A percentile compares a stretch with the other conserved stretches of the same genome.
Evolutionary conservation across 2,888 invertebrate species (phyloP).

Genomic region (Chymomyza caudatula): DNA sequence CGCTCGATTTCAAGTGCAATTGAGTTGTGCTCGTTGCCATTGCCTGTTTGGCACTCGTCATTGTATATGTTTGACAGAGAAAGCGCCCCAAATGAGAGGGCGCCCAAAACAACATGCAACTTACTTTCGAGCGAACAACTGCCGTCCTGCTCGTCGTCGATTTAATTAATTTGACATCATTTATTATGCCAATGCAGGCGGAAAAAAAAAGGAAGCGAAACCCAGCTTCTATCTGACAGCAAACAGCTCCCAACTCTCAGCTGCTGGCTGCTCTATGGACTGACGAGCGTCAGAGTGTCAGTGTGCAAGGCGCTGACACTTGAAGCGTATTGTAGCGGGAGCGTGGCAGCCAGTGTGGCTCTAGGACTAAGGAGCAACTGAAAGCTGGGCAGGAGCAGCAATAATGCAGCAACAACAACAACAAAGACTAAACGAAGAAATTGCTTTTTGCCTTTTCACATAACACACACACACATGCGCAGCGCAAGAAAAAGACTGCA

Average conservation of each 20-base stretch:
- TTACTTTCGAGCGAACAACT: slow-evolving; percentile 3
- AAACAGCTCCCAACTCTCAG: background rate
- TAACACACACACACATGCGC: background rate
- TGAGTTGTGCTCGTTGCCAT: slow-evolving; percentile 16
- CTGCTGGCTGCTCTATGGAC: background rate
- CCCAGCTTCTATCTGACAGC: background rate
- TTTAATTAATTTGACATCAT: slow-evolving; percentile 70
- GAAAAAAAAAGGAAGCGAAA: slow-evolving; percentile 32
- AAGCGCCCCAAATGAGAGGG: too few relatives aligned
- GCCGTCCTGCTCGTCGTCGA: slow-evolving; percentile 40
- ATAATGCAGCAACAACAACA: slow-evolving; percentile 27
- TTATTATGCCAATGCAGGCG: slow-evolving; percentile 50
- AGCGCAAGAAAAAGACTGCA: background rate
- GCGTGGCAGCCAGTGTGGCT: slow-evolving; percentile 19
- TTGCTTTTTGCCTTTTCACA: background rate
- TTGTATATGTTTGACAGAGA: too few relatives aligned
- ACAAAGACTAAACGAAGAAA: slow-evolving; percentile 23
- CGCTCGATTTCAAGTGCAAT: slow-evolving; percentile 34
- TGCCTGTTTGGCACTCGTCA: background rate
- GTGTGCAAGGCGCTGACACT: background rate
- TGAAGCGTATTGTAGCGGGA: slow-evolving; percentile 9
- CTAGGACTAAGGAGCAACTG: background rate
- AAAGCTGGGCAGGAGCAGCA: slow-evolving; percentile 25
- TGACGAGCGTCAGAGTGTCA: background rate
- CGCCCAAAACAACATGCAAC: slow-evolving; percentile 26